Evolutionary conservation across 1,140 invertebrate species (phyloP), one percentile per base, ranked within the genome.

Genomic region (Drosophila tani): DNA sequence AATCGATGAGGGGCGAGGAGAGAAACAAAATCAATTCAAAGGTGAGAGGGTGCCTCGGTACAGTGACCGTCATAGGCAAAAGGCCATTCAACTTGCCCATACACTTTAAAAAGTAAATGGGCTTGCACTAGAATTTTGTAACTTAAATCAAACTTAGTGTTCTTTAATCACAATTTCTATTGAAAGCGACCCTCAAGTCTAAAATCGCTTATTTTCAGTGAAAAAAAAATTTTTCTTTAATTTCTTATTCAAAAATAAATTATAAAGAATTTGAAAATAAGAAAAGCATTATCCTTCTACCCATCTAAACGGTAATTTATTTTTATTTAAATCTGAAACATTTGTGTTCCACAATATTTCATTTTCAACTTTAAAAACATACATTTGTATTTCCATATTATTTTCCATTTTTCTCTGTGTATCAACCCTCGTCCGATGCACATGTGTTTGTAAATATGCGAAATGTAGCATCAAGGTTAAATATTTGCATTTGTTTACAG

Each of bases 401-500:
- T 6, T 6, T 27, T 27, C 27, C 4, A 29, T 58, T 65, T 62
- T 35, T 24, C 15, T 32, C 5, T 15, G 19, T 65, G 57, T 12
- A 14, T 24, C 17, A n/a, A n/a, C 19, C 7, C 38, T 35, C 58
- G 66, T 50, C 47, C 21, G 56, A 49, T 67, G 43, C 49, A 79
- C 19, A 51, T 47, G 24, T 64, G 11, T 51, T 46, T 50, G 17
- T 45, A 50, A 21, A 49, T 53, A 57, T 68, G 46, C 60, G 65
- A 43, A 70, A 71, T 80, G 65, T 81, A 75, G 84, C 83, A 87
- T 77, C 84, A 87, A 87, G 84, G 84, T 87, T 87, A 87, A 87
- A 87, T 81, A 87, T 87, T 87, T 88, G 80, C 84, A 80, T 83
- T 83, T 80, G 62, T 78, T 69, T 59, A 45, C 53, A 59, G 56